Evolutionary conservation across 2,888 invertebrate genomes (phyloP), one percentile per base, ranked within the genome.

Genomic region (Cyaniris semiargus): DNA sequence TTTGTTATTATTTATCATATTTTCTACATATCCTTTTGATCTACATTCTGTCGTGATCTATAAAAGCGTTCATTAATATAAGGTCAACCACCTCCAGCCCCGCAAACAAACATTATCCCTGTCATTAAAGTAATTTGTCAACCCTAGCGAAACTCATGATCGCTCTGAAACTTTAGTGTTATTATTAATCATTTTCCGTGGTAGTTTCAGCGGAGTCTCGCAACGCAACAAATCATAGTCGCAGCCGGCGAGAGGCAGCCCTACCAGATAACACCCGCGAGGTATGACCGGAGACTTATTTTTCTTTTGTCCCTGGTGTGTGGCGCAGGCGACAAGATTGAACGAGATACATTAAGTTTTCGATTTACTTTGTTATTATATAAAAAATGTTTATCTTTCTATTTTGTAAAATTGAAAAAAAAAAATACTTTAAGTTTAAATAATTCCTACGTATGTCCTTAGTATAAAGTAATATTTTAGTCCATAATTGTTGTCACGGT

Each of bases 181-280:
- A 78, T 79, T 79, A 79, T 77, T 78, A 79, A 81, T 81, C 79
- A 79, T 79, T 78, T 79, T 77, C 77, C 76, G 71, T 79, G 72
- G 76, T 70, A 76, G 71, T 48, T 75, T 77, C 34, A 31, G 38
- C n/a, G 72, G 21, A 75, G 48, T 78, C 80, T 78, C 79, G 31
- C 56, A 70, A 75, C 78, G 84, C 83, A 81, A 89, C 89, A 89
- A 89, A 91, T 91, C 89, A 90, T 85, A 82, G 81, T 80, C 79
- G 81, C 81, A 83, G 82, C 84, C 81, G 83, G 82, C 81, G 83
- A 82, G 83, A 84, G 88, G 86, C 87, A 86, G 81, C 85, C 85
- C 85, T 83, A 80, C 81, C 81, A 88, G 89, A 90, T 89, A 89
- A 87, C 83, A 83, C 86, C 86, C 84, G 78, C 76, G 83, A 85